These are phyloP conservation scores for Leptinotarsa peninsularis DNA, from an alignment of 2,888 invertebrate genomes.

Conservation along the genomic window DNA sequence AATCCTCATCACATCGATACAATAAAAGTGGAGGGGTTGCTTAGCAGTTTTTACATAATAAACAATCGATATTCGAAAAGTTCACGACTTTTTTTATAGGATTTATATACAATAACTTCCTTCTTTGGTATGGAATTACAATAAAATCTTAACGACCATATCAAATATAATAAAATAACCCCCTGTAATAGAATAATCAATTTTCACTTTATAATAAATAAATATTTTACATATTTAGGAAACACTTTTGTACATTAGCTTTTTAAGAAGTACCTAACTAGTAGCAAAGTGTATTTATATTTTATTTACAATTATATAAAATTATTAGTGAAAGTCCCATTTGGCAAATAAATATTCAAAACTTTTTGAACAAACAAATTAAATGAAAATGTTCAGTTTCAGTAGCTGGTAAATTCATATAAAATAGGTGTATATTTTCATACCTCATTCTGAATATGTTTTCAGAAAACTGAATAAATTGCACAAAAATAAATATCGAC, in stretches of 20 bases:
- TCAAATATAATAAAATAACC: conserved; percentile 63
- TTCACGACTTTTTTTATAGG: conserved; percentile 49
- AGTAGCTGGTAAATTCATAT: too few relatives aligned
- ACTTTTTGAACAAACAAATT: too few relatives aligned
- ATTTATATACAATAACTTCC: conserved; percentile 46
- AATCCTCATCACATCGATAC: conserved; percentile 42
- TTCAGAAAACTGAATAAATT: conserved; percentile 10
- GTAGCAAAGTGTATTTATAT: conserved; percentile 43
- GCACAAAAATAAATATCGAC: conserved; percentile 5
- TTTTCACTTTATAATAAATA: conserved; percentile 58
- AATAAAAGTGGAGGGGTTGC: conserved; percentile 33
- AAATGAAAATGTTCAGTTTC: too few relatives aligned
- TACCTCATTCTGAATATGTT: too few relatives aligned
- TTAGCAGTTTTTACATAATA: conserved; percentile 37
- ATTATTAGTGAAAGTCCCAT: conserved; percentile 33
- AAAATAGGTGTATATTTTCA: too few relatives aligned
- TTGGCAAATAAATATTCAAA: not conserved
- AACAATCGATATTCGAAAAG: conserved; percentile 49
- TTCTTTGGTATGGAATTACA: conserved; percentile 63
- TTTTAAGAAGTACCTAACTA: conserved; percentile 47
- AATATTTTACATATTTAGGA: conserved; percentile 59
- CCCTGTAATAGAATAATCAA: conserved; percentile 60
- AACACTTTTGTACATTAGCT: conserved; percentile 60
- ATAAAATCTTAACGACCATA: conserved; percentile 63
- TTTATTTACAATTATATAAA: conserved; percentile 41